Percentiles rank a stretch among this genome's conserved stretches.
phyloP scores from a whole-genome alignment of 2,888 invertebrate species.

The Flexamia atlantica region DNA sequence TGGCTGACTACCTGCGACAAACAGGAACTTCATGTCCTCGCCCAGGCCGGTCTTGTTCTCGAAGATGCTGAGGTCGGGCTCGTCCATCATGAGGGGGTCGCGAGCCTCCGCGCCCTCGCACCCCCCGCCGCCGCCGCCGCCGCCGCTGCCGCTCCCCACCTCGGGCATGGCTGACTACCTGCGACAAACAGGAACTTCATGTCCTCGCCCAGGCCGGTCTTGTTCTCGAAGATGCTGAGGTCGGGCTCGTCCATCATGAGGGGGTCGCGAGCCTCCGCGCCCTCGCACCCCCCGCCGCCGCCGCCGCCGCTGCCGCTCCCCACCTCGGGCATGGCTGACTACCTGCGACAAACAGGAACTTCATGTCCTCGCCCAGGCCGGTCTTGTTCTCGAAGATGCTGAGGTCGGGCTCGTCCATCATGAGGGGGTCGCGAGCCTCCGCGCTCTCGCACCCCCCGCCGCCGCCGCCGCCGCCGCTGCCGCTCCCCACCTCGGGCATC shows the following conservation, averaged over 20 bases:
- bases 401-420: conserved; percentile 87
- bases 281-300: conserved; percentile 9
- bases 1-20: conserved; percentile 81
- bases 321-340: conserved; percentile 96
- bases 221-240: conserved; percentile 96
- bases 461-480: too few relatives aligned
- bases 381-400: conserved; percentile 96
- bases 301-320: conserved; percentile 95
- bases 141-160: conserved; percentile 36
- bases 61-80: conserved; percentile 95
- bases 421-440: conserved; percentile 76
- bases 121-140: conserved; percentile 1
- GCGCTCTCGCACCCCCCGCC: conserved; percentile 52
- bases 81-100: conserved; percentile 78
- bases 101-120: conserved; percentile 71
- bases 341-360: too few relatives aligned
- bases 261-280: conserved; percentile 76
- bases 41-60: conserved; percentile 96
- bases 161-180: conserved; percentile 48
- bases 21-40: conserved; percentile 97
- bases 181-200: conserved; percentile 98
- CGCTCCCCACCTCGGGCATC: conserved; percentile 53
- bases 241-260: conserved; percentile 83
- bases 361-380: conserved; percentile 96
- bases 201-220: conserved; percentile 94